Evolutionary conservation across 2,113 vertebrate genomes (phyloP).

Genomic region (Eulemur rufifrons): DNA sequence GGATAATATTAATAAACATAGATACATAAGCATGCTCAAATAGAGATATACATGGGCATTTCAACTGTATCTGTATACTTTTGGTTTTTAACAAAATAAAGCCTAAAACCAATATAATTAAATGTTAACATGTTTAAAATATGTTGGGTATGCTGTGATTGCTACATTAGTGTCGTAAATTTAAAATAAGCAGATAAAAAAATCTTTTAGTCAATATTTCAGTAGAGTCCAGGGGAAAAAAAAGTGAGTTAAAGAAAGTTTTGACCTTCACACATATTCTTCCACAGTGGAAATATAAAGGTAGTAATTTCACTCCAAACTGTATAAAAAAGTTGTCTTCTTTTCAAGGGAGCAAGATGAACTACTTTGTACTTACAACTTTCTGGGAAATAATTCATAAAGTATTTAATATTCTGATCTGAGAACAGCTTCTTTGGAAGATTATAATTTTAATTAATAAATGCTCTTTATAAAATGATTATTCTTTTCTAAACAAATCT

Average conservation of each 20-base stretch:
- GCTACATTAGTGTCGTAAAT: neutral
- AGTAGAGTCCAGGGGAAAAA: neutral
- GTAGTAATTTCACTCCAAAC: constrained; percentile 13
- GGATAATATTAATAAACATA: neutral
- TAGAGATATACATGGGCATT: neutral
- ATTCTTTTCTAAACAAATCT: constrained; percentile 13
- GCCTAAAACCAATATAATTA: neutral
- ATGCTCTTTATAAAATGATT: neutral
- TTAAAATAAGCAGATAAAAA: neutral
- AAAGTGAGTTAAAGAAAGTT: neutral
- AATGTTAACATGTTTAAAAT: neutral
- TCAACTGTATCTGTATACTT: neutral
- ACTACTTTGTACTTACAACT: neutral
- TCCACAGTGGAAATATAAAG: neutral
- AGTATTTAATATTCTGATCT: constrained; percentile 54
- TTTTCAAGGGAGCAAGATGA: constrained; percentile 32
- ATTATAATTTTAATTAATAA: constrained; percentile 57
- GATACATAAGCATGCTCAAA: neutral
- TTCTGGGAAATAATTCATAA: constrained; percentile 34
- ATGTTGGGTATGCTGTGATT: neutral
- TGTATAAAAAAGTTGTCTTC: neutral
- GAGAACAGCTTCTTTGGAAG: neutral
- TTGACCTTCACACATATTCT: neutral
- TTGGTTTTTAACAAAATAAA: neutral
- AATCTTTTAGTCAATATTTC: neutral